Evolutionary conservation across 2,113 vertebrate genomes (phyloP).

Genomic region (Sinocyclocheilus rhinocerous): DNA sequence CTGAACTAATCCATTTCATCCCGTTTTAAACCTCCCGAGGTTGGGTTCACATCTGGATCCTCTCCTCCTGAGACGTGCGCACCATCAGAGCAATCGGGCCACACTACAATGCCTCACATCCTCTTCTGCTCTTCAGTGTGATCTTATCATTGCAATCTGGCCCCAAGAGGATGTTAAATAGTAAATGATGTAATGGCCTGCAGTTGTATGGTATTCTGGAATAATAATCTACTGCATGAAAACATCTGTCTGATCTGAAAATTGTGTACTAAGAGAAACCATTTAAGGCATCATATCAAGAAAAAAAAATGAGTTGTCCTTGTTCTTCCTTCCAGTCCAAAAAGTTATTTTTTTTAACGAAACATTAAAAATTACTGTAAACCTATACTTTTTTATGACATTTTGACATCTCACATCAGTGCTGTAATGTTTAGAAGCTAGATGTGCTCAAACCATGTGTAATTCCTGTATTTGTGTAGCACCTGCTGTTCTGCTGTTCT

Average conservation of each 20-base stretch:
- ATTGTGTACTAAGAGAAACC: not conserved
- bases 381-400: not conserved
- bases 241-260: not conserved
- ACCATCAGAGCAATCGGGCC: constrained; percentile 6
- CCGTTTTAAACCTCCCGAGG: constrained; percentile 24
- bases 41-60: constrained; percentile 29
- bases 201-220: not conserved
- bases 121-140: not conserved
- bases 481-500: not conserved
- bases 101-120: not conserved
- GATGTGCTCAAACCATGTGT: not conserved
- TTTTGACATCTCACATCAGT: not conserved
- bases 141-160: constrained; percentile 7
- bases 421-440: not conserved
- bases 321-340: not conserved
- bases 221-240: not conserved
- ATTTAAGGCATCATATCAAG: not conserved
- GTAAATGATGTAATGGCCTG: not conserved
- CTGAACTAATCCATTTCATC: constrained; percentile 44
- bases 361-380: not conserved
- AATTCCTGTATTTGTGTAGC: not conserved
- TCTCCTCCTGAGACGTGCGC: not conserved
- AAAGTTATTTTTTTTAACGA: not conserved
- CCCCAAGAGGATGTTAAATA: constrained; percentile 3
- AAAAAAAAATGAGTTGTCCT: not conserved